Percentiles rank a stretch among this genome's conserved stretches.
Conservation (phyloP, 2,888 invertebrate species). For the Sarcophaga rosellei region DNA sequence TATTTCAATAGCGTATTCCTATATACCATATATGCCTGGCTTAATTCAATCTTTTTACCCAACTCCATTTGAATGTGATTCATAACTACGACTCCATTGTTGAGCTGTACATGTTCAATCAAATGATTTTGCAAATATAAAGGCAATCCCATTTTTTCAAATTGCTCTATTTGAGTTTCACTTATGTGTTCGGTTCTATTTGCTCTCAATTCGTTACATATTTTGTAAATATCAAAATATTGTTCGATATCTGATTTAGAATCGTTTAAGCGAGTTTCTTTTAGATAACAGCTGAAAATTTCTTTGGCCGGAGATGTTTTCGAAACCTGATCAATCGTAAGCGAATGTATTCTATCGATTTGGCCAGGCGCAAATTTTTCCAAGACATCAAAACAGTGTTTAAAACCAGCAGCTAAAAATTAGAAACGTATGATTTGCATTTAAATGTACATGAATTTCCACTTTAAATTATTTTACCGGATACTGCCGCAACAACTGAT, state of each 20-base stretch:
- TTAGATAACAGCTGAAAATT: constrained; percentile 3
- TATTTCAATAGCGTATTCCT: background rate
- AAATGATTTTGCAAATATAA: constrained; percentile 1
- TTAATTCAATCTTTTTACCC: constrained; percentile 10
- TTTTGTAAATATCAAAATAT: constrained; percentile 15
- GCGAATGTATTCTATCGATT: background rate
- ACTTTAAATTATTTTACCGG: constrained; percentile 2
- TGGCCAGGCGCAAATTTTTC: background rate
- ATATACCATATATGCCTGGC: background rate
- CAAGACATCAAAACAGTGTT: constrained; percentile 4
- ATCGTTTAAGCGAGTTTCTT: background rate
- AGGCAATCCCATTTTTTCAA: background rate
- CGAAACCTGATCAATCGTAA: background rate
- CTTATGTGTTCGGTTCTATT: background rate
- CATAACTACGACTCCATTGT: background rate
- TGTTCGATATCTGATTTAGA: constrained; percentile 3
- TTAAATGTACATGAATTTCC: background rate
- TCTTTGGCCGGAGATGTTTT: constrained; percentile 4
- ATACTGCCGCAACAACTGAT: background rate
- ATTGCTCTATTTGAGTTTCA: background rate
- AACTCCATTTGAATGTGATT: background rate
- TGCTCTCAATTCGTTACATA: background rate
- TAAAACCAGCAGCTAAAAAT: background rate
- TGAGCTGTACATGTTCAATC: too few species aligned
- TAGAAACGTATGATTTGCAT: background rate